Evolutionary conservation across 2,113 vertebrate species (phyloP).

Genomic region (Aix galericulata): DNA sequence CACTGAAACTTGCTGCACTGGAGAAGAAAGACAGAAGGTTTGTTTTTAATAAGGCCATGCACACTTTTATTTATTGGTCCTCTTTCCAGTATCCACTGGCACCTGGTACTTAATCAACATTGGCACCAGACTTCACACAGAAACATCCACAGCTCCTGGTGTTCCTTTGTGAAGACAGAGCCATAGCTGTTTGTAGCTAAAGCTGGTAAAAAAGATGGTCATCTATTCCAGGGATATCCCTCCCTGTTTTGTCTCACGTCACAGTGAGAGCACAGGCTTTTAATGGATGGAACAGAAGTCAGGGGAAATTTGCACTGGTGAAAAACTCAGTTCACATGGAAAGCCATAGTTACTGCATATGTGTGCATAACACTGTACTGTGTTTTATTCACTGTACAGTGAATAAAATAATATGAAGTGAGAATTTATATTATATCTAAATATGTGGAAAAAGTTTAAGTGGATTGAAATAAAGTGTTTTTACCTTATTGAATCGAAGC

Average conservation of each 20-base stretch:
- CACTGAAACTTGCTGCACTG: neutral
- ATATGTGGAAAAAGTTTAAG: slow-evolving; percentile 34
- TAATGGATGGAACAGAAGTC: neutral
- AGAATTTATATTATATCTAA: slow-evolving; percentile 33
- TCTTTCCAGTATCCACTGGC: neutral
- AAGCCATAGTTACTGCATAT: neutral
- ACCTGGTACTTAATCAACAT: neutral
- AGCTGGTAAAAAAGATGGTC: neutral
- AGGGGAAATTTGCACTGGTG: neutral
- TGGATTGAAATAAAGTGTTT: slow-evolving; percentile 3
- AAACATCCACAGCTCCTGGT: neutral
- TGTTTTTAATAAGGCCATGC: neutral
- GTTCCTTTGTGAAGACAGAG: neutral
- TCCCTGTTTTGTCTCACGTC: neutral
- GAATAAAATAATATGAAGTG: neutral
- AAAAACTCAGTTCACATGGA: neutral
- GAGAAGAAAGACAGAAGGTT: neutral
- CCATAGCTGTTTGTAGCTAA: neutral
- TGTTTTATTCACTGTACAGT: neutral
- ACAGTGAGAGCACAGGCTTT: neutral
- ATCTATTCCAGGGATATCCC: neutral
- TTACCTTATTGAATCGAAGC: slow-evolving; percentile 23
- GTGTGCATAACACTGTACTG: neutral
- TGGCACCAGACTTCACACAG: neutral
- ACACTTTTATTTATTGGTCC: neutral